Evolutionary conservation across 2,797 vertebrate genomes (phyloP).

Genomic region (Galago senegalensis): DNA sequence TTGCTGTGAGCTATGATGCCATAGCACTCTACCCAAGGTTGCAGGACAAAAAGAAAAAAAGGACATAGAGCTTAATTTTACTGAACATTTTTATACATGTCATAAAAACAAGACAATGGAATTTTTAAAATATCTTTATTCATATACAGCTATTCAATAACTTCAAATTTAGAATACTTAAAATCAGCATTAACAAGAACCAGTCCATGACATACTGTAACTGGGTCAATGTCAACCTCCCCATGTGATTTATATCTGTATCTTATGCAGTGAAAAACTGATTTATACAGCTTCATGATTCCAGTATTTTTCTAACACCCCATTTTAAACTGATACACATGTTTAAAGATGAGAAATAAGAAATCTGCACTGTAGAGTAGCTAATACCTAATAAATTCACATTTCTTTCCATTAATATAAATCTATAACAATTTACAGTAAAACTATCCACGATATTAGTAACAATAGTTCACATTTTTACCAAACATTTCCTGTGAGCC

Average conservation of each 20-base stretch:
- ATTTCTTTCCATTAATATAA: conserved; percentile 64
- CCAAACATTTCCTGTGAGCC: conserved; percentile 1
- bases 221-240: not conserved
- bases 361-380: conserved; percentile 23
- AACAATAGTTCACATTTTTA: conserved; percentile 49
- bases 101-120: conserved; percentile 52
- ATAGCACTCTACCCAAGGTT: too few relatives aligned
- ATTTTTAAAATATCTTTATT: conserved; percentile 74
- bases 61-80: conserved; percentile 31
- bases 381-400: conserved; percentile 23
- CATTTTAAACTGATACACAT: conserved; percentile 48
- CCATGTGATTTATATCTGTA: not conserved
- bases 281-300: not conserved
- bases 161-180: conserved; percentile 68
- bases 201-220: conserved; percentile 26
- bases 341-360: conserved; percentile 56
- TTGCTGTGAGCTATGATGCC: too few relatives aligned
- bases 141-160: conserved; percentile 54
- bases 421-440: conserved; percentile 43
- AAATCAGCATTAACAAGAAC: conserved; percentile 68
- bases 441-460: conserved; percentile 28
- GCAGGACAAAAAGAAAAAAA: not conserved
- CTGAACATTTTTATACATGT: conserved; percentile 18
- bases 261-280: conserved; percentile 20
- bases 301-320: conserved; percentile 19